These are phyloP conservation scores for Trinorchestia longiramus DNA, from an alignment of 1,140 invertebrate genomes.

Conservation along the genomic window DNA sequence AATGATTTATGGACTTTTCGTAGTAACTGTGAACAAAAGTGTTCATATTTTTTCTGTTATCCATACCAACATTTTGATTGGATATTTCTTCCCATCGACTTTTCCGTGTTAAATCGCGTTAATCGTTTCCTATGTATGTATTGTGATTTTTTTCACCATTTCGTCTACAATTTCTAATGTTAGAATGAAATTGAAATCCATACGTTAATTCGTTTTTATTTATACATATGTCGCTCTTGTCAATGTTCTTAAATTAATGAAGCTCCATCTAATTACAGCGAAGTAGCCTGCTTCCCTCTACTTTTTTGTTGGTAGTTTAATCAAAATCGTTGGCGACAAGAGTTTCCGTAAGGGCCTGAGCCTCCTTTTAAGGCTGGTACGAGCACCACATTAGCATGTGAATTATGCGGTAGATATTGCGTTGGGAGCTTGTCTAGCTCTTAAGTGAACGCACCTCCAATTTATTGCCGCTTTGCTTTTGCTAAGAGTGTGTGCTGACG, in stretches of 20 bases:
- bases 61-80: too few relatives aligned
- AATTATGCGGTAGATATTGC: constrained; percentile 22
- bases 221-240: neutral
- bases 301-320: neutral
- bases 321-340: neutral
- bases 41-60: too few relatives aligned
- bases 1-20: too few relatives aligned
- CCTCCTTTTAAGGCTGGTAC: neutral
- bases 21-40: too few relatives aligned
- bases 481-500: neutral
- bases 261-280: neutral
- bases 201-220: neutral
- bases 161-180: neutral
- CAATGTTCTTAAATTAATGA: neutral
- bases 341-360: neutral
- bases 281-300: neutral
- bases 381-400: constrained; percentile 30
- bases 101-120: neutral
- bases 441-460: neutral
- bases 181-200: neutral
- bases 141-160: neutral
- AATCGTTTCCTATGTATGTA: neutral
- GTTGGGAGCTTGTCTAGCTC: neutral
- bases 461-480: neutral
- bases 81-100: too few relatives aligned